Percentiles rank a stretch among this genome's conserved stretches.
phyloP scores from a whole-genome alignment of 2,888 invertebrate genomes.

The Drosophila buzzatii region DNA sequence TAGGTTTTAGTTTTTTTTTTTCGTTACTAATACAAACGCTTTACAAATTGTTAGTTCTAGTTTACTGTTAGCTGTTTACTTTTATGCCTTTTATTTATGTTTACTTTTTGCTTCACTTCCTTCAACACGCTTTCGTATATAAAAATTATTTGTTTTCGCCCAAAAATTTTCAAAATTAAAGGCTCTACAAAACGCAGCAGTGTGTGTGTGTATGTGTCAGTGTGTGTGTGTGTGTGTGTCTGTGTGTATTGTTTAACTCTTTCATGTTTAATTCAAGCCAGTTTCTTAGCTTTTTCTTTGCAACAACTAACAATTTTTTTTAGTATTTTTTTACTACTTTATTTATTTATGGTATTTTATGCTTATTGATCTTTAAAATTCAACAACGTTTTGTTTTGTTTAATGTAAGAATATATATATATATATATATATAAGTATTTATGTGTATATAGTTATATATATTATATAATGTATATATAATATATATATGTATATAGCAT shows the following conservation, averaged over 20 bases:
- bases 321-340: conserved; percentile 35
- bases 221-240: conserved; percentile 28
- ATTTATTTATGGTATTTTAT: conserved; percentile 42
- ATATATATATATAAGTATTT: conserved; percentile 48
- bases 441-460: conserved; percentile 60
- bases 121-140: conserved; percentile 46
- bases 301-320: conserved; percentile 79
- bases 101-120: background rate
- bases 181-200: conserved; percentile 79
- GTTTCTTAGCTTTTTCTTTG: conserved; percentile 54
- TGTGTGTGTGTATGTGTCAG: conserved; percentile 31
- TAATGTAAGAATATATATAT: conserved; percentile 64
- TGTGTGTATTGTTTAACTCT: conserved; percentile 42
- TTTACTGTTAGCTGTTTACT: conserved; percentile 49
- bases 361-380: conserved; percentile 74
- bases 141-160: conserved; percentile 72
- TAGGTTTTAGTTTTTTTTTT: background rate
- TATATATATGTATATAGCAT: conserved; percentile 61
- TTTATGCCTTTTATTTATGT: conserved; percentile 33
- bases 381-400: conserved; percentile 73
- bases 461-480: conserved; percentile 50
- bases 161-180: conserved; percentile 83
- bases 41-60: conserved; percentile 72
- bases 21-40: conserved; percentile 63
- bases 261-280: conserved; percentile 59